phyloP scores from a whole-genome alignment of 2,113 vertebrate species.

The Anolis carolinensis region DNA sequence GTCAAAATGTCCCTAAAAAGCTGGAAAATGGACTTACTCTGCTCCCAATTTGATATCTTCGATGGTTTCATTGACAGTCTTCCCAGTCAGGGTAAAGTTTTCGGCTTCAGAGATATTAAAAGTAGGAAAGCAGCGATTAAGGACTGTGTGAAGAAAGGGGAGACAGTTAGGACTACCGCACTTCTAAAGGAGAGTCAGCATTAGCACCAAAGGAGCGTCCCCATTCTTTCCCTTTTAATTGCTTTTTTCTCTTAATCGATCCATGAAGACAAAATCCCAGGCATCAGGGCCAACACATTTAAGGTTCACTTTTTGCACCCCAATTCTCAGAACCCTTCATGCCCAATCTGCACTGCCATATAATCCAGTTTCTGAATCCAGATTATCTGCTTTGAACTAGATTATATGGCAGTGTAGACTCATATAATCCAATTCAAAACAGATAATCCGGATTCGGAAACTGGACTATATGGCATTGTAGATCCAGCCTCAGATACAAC shows the following conservation, averaged over 20 bases:
- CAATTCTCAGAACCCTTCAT: neutral
- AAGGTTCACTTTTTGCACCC: too few species aligned
- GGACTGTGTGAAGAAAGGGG: constrained; percentile 65
- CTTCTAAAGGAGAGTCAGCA: neutral
- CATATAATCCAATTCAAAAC: too few species aligned
- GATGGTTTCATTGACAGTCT: constrained; percentile 57
- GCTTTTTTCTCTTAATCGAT: neutral
- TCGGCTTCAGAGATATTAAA: constrained; percentile 9
- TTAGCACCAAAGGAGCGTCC: neutral
- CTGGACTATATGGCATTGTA: too few species aligned
- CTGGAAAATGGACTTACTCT: constrained; percentile 62
- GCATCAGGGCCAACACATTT: neutral
- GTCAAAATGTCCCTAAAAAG: too few species aligned
- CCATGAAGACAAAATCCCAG: neutral
- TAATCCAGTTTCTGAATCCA: too few species aligned
- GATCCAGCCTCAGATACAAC: too few species aligned
- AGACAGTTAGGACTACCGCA: neutral
- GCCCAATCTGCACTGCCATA: too few species aligned
- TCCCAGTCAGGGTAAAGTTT: constrained; percentile 51
- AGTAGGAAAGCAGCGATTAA: constrained; percentile 83
- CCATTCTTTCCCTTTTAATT: neutral
- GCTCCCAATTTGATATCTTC: constrained; percentile 67
- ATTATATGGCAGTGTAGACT: too few species aligned
- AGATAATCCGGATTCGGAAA: too few species aligned
- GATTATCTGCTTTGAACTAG: too few species aligned